phyloP scores from a whole-genome alignment of 2,797 vertebrate genomes.

The Botia kubotai region DNA sequence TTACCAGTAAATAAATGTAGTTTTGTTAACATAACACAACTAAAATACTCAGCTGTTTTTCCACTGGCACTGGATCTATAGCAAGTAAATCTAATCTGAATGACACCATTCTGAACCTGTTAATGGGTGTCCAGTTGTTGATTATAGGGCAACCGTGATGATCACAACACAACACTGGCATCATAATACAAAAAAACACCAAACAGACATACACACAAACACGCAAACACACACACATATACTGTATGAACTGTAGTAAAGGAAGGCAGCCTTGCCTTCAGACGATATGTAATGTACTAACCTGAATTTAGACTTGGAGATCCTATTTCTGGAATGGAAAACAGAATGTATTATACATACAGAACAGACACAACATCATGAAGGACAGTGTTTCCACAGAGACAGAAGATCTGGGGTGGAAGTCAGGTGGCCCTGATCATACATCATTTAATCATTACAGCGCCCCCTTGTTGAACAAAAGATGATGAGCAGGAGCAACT shows the following conservation, averaged over 20 bases:
- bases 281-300: conserved; percentile 82
- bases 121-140: conserved; percentile 14
- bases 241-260: conserved; percentile 15
- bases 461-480: not conserved
- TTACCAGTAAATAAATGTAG: not conserved
- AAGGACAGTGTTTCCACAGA: conserved; percentile 61
- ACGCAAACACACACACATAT: conserved; percentile 34
- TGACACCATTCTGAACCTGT: conserved; percentile 30
- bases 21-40: not conserved
- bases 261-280: conserved; percentile 40
- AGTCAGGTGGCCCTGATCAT: conserved; percentile 45
- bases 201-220: conserved; percentile 35
- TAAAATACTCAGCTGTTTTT: conserved; percentile 3
- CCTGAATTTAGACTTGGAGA: conserved; percentile 99
- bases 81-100: conserved; percentile 20
- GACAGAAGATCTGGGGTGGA: conserved; percentile 36
- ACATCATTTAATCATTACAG: not conserved
- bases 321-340: conserved; percentile 97
- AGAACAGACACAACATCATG: conserved; percentile 76
- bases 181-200: conserved; percentile 48
- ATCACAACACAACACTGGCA: conserved; percentile 43
- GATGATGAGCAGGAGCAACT: conserved; percentile 36
- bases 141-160: conserved; percentile 44
- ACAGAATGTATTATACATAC: conserved; percentile 88
- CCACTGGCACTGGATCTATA: not conserved